Evolutionary conservation across 2,113 vertebrate genomes (phyloP).

Genomic region (Bos indicus): DNA sequence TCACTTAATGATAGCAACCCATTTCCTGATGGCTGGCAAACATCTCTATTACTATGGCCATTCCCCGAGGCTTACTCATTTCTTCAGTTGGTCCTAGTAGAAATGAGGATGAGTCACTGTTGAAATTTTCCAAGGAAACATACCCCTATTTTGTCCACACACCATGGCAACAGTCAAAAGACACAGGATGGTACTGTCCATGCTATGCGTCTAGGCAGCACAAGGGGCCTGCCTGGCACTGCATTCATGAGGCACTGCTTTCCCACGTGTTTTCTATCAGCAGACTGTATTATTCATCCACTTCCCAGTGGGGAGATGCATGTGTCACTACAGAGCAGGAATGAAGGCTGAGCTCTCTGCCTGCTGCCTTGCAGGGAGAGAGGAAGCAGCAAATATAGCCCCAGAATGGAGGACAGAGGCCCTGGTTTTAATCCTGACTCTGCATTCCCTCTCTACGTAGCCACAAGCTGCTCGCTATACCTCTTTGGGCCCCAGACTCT

Average conservation of each 20-base stretch:
- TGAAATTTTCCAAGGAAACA: slow-evolving; percentile 43
- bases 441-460: not conserved
- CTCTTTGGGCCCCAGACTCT: not conserved
- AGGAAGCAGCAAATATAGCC: not conserved
- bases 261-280: not conserved
- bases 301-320: not conserved
- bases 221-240: not conserved
- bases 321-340: not conserved
- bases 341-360: not conserved
- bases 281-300: not conserved
- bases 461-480: not conserved
- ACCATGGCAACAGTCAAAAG: not conserved
- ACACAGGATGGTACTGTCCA: not conserved
- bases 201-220: not conserved
- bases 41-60: not conserved
- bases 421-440: not conserved
- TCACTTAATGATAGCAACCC: not conserved
- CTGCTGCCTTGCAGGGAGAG: not conserved
- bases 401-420: not conserved
- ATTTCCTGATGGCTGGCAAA: not conserved
- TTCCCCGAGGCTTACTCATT: not conserved
- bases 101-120: slow-evolving; percentile 20
- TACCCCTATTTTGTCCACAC: not conserved
- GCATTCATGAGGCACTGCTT: not conserved
- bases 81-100: not conserved